Evolutionary conservation across 2,888 invertebrate species (phyloP).

Genomic region (Hipparchia sbordonii): DNA sequence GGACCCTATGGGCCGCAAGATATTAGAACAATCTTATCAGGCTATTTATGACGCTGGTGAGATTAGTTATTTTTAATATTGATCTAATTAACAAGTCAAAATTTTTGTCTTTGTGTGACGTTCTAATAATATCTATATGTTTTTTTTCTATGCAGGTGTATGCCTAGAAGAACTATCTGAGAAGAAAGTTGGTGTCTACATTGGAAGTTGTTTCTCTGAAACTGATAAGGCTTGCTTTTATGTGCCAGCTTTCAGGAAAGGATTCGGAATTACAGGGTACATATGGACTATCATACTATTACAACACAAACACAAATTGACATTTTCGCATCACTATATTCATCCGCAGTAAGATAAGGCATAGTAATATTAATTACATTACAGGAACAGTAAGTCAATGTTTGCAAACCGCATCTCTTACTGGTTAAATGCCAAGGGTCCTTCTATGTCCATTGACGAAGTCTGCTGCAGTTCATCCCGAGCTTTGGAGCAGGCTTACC

Average conservation of each 20-base stretch:
- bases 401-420: conserved; percentile 71
- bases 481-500: conserved; percentile 60
- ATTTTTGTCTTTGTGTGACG: not conserved
- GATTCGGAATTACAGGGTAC: conserved; percentile 63
- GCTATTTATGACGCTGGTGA: conserved; percentile 87
- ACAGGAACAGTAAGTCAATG: conserved; percentile 65
- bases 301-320: too few species aligned
- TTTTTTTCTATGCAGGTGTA: conserved; percentile 59
- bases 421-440: conserved; percentile 69
- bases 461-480: conserved; percentile 61
- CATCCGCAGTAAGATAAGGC: not conserved
- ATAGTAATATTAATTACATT: not conserved
- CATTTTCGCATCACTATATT: too few species aligned
- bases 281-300: conserved; percentile 19
- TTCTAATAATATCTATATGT: not conserved
- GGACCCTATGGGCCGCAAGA: conserved; percentile 83
- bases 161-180: conserved; percentile 83
- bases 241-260: conserved; percentile 45
- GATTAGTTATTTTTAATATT: conserved; percentile 3
- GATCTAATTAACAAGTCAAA: too few species aligned
- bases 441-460: conserved; percentile 60
- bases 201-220: conserved; percentile 82
- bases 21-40: conserved; percentile 88
- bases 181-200: conserved; percentile 75
- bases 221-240: conserved; percentile 80